Conservation (phyloP, 2,113 vertebrate species). For the Sterna hirundo region DNA sequence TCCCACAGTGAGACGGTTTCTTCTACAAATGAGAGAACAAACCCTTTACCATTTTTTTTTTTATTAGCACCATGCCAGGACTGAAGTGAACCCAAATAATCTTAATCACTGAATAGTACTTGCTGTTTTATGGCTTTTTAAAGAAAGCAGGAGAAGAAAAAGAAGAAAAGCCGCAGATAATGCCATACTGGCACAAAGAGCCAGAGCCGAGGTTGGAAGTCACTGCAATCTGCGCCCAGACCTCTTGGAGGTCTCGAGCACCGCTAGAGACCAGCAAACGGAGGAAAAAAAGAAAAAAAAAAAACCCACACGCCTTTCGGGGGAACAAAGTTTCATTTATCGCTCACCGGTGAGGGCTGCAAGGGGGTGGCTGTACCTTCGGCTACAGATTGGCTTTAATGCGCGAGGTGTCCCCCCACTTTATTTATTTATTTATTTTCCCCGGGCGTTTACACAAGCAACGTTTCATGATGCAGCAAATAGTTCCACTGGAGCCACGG, state of each 20-base stretch:
- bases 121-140: constrained; percentile 43
- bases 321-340: constrained; percentile 33
- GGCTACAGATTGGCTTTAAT: background rate
- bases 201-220: background rate
- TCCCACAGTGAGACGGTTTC: constrained; percentile 18
- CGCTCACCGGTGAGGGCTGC: background rate
- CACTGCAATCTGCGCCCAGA: constrained; percentile 34
- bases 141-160: background rate
- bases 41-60: background rate
- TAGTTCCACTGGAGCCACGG: background rate
- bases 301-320: background rate
- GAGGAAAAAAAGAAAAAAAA: background rate
- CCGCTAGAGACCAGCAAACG: background rate
- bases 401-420: background rate
- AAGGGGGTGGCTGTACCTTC: background rate
- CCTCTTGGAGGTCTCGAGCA: constrained; percentile 68
- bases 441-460: background rate
- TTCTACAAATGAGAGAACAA: constrained; percentile 49
- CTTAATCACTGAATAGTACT: constrained; percentile 20
- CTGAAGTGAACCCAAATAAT: constrained; percentile 43
- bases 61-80: constrained; percentile 13
- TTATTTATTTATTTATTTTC: background rate
- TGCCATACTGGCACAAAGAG: constrained; percentile 55
- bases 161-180: background rate
- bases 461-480: background rate